Base-by-base conservation (phyloP, 2,113 vertebrate species). In the Odocoileus virginianus region DNA sequence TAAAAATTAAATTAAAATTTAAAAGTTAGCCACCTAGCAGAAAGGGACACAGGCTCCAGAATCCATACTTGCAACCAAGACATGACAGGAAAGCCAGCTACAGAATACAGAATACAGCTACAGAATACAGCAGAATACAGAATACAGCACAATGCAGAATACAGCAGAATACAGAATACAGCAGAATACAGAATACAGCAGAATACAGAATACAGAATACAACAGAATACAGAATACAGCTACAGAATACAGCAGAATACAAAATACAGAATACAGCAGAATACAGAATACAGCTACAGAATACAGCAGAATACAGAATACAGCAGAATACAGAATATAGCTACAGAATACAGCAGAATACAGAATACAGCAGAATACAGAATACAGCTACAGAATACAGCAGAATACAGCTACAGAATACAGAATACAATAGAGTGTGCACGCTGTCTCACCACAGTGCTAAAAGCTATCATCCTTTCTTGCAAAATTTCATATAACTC, bases 361-460 rank as follows among this genome's bases (percentile, higher is more conserved):
- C 45, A 47, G 45, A 47, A 47, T 47, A 47, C 30, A 64, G 10
- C 58, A 43, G 6, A 45, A 45, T 60, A 27, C 36, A 81, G 40
- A 89, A 54, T 4, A 15, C 17, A 74, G 30, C 47, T 47, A 47
- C 47, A 47, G 10, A 50, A 50, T 50, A 50, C n/a, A 64, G 13
- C 58, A 36, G 36, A 36, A 36, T 36, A 36, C 36, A 36, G 36
- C 36, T 60, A 27, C 36, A 74, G 47, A 89, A 58, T 4, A 15
- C 19, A 74, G 30, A 47, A 50, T 50, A 50, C 47, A 50, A 50
- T n/a, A 16, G 7, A 7, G 27, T 1, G 0, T 28, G 4, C 2
- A 0, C 0, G 2, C 7, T 4, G 21, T 40, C 30, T 83, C n/a
- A 16, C 10, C 15, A 6, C 14, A 9, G 15, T 0, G 19, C 9